Conservation (phyloP, 2,888 invertebrate genomes). For the Trachelus stipa region DNA sequence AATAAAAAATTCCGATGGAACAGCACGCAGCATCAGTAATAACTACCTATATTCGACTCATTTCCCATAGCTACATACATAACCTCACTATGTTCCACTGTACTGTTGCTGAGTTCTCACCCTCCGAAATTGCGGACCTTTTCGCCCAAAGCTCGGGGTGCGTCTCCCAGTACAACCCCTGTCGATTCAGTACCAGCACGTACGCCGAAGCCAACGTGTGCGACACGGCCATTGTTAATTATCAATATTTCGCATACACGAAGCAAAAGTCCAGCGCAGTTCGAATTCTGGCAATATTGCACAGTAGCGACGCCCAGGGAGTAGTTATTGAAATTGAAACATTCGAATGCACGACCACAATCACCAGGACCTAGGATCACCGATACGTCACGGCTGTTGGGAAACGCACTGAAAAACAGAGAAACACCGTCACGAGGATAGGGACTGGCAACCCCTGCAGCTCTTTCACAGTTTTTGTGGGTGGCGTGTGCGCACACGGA, state of each 20-base stretch:
- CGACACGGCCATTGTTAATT: constrained; percentile 64
- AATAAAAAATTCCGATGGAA: constrained; percentile 55
- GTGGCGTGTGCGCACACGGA: constrained; percentile 26
- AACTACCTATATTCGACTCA: constrained; percentile 42
- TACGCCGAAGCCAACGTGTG: constrained; percentile 19
- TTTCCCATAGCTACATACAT: not conserved
- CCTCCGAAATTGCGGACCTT: not conserved
- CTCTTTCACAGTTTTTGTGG: constrained; percentile 32
- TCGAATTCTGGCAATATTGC: constrained; percentile 14
- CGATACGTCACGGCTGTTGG: not conserved
- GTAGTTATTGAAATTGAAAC: constrained; percentile 68
- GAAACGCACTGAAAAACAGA: not conserved
- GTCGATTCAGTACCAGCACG: not conserved
- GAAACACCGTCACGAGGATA: not conserved
- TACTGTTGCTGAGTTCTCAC: not conserved
- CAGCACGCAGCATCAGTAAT: constrained; percentile 55
- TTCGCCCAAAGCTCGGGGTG: not conserved
- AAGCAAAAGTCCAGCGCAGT: constrained; percentile 50
- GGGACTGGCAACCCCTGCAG: constrained; percentile 16
- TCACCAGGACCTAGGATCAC: not conserved
- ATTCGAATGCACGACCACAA: constrained; percentile 51
- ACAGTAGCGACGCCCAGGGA: constrained; percentile 61
- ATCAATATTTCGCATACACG: constrained; percentile 64
- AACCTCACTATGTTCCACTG: not conserved
- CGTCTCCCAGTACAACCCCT: not conserved